These are phyloP conservation scores for Psilopogon haemacephalus DNA, from an alignment of 2,113 vertebrate species.

Conservation along the genomic window DNA sequence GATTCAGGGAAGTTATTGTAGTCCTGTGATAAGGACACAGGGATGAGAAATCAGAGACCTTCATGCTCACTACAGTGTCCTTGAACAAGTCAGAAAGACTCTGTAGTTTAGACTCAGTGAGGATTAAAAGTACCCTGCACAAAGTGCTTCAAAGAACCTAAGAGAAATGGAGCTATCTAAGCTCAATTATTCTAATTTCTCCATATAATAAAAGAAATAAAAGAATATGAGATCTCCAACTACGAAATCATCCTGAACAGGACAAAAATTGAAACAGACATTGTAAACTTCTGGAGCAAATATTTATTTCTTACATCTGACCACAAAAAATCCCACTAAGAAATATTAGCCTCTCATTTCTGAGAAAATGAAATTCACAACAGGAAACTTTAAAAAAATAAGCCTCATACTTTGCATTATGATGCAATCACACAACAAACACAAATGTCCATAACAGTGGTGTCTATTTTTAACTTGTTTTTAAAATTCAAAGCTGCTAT, in stretches of 20 bases:
- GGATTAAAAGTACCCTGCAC: not conserved
- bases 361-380: slow-evolving; percentile 58
- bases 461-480: slow-evolving; percentile 65
- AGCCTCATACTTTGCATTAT: slow-evolving; percentile 44
- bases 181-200: not conserved
- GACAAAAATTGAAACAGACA: not conserved
- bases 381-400: slow-evolving; percentile 54
- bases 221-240: not conserved
- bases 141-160: not conserved
- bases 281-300: slow-evolving; percentile 15
- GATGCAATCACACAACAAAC: slow-evolving; percentile 37
- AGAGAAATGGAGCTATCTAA: not conserved
- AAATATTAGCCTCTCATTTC: slow-evolving; percentile 51
- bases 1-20: not conserved
- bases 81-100: not conserved
- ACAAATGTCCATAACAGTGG: slow-evolving; percentile 3
- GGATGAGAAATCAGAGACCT: not conserved
- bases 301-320: slow-evolving; percentile 25
- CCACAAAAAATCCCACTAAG: slow-evolving; percentile 39
- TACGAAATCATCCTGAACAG: not conserved
- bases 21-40: not conserved
- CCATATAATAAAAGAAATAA: not conserved
- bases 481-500: not conserved
- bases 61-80: not conserved
- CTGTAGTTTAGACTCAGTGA: not conserved